Conservation (phyloP, 1,140 invertebrate genomes). For the Xylocopa sonorina region DNA sequence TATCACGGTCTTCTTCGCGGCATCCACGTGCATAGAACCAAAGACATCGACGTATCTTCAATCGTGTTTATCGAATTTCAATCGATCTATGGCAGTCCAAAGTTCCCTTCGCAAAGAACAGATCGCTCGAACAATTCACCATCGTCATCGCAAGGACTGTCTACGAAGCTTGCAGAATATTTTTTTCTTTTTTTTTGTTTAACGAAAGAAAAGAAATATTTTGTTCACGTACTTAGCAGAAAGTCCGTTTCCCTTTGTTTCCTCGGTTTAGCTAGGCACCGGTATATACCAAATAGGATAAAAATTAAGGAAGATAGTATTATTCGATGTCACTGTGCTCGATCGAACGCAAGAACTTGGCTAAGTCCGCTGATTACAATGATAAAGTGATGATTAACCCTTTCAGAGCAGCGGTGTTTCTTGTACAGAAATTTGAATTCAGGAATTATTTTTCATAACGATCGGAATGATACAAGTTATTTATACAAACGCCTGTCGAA, state of each 20-base stretch:
- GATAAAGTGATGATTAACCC: too few relatives aligned
- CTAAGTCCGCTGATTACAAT: neutral
- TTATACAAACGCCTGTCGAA: too few relatives aligned
- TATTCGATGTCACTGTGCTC: slow-evolving; percentile 23
- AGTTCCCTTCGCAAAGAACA: neutral
- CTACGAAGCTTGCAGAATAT: neutral
- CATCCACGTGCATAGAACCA: slow-evolving; percentile 3
- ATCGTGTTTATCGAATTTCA: slow-evolving; percentile 27
- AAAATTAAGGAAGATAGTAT: neutral
- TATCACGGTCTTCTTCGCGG: slow-evolving; percentile 20
- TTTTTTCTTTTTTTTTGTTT: neutral
- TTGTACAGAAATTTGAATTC: too few relatives aligned
- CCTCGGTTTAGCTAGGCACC: neutral
- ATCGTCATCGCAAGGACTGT: neutral
- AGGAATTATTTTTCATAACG: too few relatives aligned
- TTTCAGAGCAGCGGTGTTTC: too few relatives aligned
- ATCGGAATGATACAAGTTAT: too few relatives aligned
- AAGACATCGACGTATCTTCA: slow-evolving; percentile 31
- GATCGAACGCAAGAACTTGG: slow-evolving; percentile 31
- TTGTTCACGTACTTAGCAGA: slow-evolving; percentile 29
- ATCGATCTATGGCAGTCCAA: neutral
- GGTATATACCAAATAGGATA: neutral
- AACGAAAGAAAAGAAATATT: too few relatives aligned
- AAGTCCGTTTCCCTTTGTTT: neutral
- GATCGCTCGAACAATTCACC: neutral